A percentile compares a stretch with the other conserved stretches of the same genome.
phyloP scores from a whole-genome alignment of 2,888 invertebrate species.

The Zaprionus obscuricornis region DNA sequence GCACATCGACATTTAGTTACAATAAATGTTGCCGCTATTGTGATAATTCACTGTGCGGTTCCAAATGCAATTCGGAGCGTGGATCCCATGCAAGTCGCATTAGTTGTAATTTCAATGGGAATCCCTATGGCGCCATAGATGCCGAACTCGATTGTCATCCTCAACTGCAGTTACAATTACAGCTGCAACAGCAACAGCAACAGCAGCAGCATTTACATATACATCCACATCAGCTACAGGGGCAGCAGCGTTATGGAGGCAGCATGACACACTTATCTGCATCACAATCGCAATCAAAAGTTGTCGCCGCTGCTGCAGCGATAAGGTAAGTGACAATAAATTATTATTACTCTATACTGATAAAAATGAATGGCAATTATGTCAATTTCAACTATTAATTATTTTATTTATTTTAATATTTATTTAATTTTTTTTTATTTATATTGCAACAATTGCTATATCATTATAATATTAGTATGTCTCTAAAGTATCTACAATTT shows the following conservation, averaged over 20 bases:
- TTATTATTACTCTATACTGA: neutral
- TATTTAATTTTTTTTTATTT: too few species aligned
- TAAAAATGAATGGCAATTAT: too few species aligned
- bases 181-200: conserved; percentile 20
- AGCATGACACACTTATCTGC: conserved; percentile 28
- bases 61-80: conserved; percentile 81
- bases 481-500: too few species aligned
- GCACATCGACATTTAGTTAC: conserved; percentile 83
- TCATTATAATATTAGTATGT: too few species aligned
- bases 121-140: conserved; percentile 21
- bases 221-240: conserved; percentile 22
- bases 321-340: conserved; percentile 39
- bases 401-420: too few species aligned
- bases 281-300: conserved; percentile 31
- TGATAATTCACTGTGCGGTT: conserved; percentile 81
- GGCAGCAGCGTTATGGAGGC: conserved; percentile 45
- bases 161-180: conserved; percentile 22
- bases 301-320: conserved; percentile 30
- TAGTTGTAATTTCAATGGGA: conserved; percentile 43
- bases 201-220: conserved; percentile 14
- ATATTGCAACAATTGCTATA: too few species aligned
- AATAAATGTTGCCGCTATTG: conserved; percentile 82
- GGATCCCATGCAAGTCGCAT: conserved; percentile 62
- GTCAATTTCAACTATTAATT: too few species aligned
- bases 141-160: conserved; percentile 18